These are phyloP conservation scores for Triplophysa bombifrons DNA, from an alignment of 2,797 vertebrate genomes.

Conservation along the genomic window DNA sequence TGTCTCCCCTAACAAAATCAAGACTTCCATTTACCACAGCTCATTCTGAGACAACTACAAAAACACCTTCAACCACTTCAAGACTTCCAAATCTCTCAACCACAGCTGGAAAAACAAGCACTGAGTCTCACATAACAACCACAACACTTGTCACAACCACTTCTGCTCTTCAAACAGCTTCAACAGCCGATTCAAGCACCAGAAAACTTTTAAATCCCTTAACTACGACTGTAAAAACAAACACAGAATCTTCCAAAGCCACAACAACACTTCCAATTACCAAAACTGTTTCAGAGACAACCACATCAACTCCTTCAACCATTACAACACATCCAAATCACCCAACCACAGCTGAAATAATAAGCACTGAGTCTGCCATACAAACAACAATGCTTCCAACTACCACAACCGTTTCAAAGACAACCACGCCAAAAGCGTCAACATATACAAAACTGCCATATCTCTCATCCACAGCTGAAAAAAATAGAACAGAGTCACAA, in stretches of 20 bases:
- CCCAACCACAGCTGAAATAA: no score
- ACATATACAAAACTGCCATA: no score
- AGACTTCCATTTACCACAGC: no score
- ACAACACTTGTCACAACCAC: no score
- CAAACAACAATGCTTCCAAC: no score
- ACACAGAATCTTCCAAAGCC: neutral
- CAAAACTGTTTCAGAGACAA: neutral
- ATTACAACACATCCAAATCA: neutral
- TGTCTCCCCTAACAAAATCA: no score
- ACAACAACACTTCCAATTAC: neutral
- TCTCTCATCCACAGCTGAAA: no score
- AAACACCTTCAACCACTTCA: no score
- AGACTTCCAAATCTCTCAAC: neutral
- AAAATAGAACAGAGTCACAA: fast-evolving
- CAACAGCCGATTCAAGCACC: neutral
- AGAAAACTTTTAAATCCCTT: neutral
- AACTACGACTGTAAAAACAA: neutral
- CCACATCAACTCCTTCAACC: neutral
- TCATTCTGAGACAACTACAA: no score
- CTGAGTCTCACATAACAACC: no score
- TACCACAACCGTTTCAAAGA: no score
- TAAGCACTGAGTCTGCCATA: no score
- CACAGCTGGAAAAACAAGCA: neutral
- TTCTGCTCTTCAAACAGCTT: neutral
- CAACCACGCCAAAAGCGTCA: neutral